These are phyloP conservation scores for Chrysina gloriosa DNA, from an alignment of 2,888 invertebrate genomes.

Conservation along the genomic window DNA sequence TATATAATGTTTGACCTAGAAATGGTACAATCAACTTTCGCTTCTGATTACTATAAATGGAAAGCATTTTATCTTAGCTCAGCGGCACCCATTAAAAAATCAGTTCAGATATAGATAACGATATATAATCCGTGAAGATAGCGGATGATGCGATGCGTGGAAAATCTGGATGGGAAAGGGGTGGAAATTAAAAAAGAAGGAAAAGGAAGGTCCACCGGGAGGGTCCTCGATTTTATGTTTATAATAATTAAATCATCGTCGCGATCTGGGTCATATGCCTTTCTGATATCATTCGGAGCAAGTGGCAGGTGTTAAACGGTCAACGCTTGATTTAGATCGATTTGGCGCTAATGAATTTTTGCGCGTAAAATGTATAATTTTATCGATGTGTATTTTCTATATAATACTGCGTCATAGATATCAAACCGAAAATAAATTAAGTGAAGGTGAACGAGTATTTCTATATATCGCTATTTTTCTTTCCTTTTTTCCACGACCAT, in stretches of 20 bases:
- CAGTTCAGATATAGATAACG: slow-evolving; percentile 34
- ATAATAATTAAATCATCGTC: slow-evolving; percentile 46
- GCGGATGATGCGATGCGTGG: too few relatives aligned
- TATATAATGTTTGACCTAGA: slow-evolving; percentile 50
- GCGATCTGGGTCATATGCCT: slow-evolving; percentile 47
- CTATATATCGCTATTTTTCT: slow-evolving; percentile 20
- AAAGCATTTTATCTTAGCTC: slow-evolving; percentile 49
- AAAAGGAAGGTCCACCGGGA: too few relatives aligned
- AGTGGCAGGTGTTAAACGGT: slow-evolving; percentile 46
- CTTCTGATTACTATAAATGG: slow-evolving; percentile 53
- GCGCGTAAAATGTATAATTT: neutral
- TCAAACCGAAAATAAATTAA: slow-evolving; percentile 31
- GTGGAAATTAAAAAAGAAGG: too few relatives aligned
- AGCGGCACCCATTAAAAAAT: slow-evolving; percentile 14
- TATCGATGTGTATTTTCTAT: neutral
- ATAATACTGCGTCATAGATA: slow-evolving; percentile 20
- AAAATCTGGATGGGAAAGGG: neutral
- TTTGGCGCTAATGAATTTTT: neutral
- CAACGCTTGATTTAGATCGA: neutral
- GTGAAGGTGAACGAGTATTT: slow-evolving; percentile 40
- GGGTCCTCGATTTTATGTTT: too few relatives aligned
- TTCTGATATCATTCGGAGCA: slow-evolving; percentile 46
- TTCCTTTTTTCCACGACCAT: too few relatives aligned
- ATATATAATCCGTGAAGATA: slow-evolving; percentile 8
- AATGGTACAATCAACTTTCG: slow-evolving; percentile 55